Evolutionary conservation across 2,113 vertebrate species (phyloP), one percentile per base, ranked within the genome.

Genomic region (Euleptes europaea): DNA sequence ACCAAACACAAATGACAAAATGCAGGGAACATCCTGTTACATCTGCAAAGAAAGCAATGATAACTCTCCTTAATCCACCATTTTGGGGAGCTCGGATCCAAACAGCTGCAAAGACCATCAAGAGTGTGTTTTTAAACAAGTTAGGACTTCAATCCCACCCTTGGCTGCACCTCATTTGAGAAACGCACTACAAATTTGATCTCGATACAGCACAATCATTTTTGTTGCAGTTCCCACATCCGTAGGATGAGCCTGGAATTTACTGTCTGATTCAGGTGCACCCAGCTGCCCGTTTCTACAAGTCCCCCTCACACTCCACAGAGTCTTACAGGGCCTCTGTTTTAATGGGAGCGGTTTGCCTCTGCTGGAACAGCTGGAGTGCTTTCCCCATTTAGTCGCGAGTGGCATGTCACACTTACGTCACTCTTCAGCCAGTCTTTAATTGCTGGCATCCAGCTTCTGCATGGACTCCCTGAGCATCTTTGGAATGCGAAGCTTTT

Each of bases 401-500:
- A 75, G 81, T 15, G 72, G 8, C 31, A 23, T 31, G 23, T 33
- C 35, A 78, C 40, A 72, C 65, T 47, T 33, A 70, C 57, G 42
- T 78, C 69, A 33, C 70, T 35, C 82, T 85, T 65, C 40, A 71
- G 21, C 85, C 73, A 26, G 57, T 79, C 80, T 1, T 4, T 63
- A 81, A 88, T 86, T 88, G 80, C 69, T 74, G 77, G 87, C 65
- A 86, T 73, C 84, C 73, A 87, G 86, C 60, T 23, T 40, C 54
- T 44, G 57, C 38, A 82, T 54, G 83, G 26, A 84, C 17, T 78
- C 8, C 9, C 2, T 69, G 54, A 80, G 69, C n/a, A 84, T 93
- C 80, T 91, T 70, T 81, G 76, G 88, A 75, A 74, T 42, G 60
- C 57, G 75, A 74, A 72, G 11, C 86, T 81, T 91, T 93, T 93